phyloP scores from a whole-genome alignment of 2,888 invertebrate genomes.

The Drosophila anomelani region DNA sequence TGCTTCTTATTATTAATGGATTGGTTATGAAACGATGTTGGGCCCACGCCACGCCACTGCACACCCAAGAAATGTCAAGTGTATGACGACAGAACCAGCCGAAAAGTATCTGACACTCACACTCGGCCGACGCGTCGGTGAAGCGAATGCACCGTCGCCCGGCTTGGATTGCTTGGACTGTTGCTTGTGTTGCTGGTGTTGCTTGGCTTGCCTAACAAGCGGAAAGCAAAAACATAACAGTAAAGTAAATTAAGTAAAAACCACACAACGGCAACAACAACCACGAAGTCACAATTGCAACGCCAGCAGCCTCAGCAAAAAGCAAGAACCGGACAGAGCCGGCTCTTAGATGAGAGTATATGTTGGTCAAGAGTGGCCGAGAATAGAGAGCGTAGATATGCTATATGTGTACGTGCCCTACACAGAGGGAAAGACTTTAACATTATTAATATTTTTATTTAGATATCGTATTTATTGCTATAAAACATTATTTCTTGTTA shows the following conservation, averaged over 20 bases:
- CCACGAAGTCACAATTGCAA: constrained; percentile 52
- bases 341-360: constrained; percentile 52
- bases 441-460: background rate
- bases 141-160: constrained; percentile 28
- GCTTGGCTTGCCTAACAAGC: constrained; percentile 67
- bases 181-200: background rate
- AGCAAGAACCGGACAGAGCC: constrained; percentile 55
- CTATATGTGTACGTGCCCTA: constrained; percentile 14
- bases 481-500: background rate
- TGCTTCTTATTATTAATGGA: constrained; percentile 20
- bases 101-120: constrained; percentile 63
- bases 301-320: constrained; percentile 58
- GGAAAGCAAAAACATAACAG: constrained; percentile 75
- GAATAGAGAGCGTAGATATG: constrained; percentile 54
- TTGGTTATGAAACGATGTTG: constrained; percentile 49
- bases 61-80: constrained; percentile 72
- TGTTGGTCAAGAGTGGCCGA: constrained; percentile 72
- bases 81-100: constrained; percentile 55
- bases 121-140: constrained; percentile 24
- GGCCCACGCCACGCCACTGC: constrained; percentile 59
- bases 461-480: background rate
- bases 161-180: constrained; percentile 42
- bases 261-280: constrained; percentile 57
- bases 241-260: constrained; percentile 76
- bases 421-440: background rate